These are phyloP conservation scores for Octodonta nipae DNA, from an alignment of 2,888 invertebrate species.

Conservation along the genomic window DNA sequence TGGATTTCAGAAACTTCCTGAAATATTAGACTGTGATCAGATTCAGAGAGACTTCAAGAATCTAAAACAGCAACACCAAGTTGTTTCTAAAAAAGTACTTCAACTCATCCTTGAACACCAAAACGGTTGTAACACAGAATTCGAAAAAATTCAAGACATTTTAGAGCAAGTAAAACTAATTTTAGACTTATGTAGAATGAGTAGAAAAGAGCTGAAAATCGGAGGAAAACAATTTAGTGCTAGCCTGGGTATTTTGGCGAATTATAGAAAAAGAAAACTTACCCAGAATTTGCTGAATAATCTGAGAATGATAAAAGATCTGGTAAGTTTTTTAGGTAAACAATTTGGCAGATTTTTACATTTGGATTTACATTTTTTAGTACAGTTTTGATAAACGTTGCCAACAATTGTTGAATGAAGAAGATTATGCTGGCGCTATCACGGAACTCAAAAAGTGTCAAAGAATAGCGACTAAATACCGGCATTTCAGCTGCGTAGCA, in stretches of 20 bases:
- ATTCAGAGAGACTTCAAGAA: slow-evolving; percentile 63
- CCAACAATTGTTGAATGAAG: slow-evolving; percentile 65
- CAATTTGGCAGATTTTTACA: too few species aligned
- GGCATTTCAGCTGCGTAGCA: slow-evolving; percentile 82
- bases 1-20: slow-evolving; percentile 50
- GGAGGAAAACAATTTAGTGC: slow-evolving; percentile 75
- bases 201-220: slow-evolving; percentile 56
- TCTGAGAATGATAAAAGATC: slow-evolving; percentile 63
- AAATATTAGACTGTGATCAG: slow-evolving; percentile 49
- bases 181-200: slow-evolving; percentile 55
- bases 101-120: slow-evolving; percentile 87
- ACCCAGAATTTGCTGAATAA: slow-evolving; percentile 67
- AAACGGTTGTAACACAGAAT: slow-evolving; percentile 72
- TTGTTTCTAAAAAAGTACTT: slow-evolving; percentile 85
- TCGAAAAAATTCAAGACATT: slow-evolving; percentile 60
- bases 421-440: slow-evolving; percentile 82
- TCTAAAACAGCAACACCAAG: slow-evolving; percentile 67
- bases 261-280: slow-evolving; percentile 77
- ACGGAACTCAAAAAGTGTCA: slow-evolving; percentile 78
- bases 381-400: slow-evolving; percentile 75
- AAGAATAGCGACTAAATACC: slow-evolving; percentile 69
- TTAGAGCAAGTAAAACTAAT: slow-evolving; percentile 57
- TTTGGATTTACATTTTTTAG: slow-evolving; percentile 33
- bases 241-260: slow-evolving; percentile 78
- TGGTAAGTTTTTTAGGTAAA: too few species aligned